phyloP scores from a whole-genome alignment of 1,140 invertebrate genomes.

The Lineus longissimus region DNA sequence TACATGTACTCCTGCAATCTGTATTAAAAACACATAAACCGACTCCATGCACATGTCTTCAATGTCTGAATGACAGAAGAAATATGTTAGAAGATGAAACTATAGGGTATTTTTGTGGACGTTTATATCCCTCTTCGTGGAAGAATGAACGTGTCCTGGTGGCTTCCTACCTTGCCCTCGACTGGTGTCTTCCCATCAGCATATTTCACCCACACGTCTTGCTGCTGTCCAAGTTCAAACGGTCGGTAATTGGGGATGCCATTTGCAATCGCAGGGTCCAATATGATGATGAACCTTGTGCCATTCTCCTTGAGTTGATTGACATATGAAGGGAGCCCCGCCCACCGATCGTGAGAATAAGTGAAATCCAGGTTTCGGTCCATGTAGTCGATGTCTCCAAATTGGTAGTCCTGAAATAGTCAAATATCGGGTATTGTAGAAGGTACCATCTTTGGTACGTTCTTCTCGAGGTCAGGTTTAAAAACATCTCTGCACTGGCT shows the following conservation, averaged over 20 bases:
- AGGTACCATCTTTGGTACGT: neutral
- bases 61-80: neutral
- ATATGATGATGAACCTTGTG: conserved; percentile 44
- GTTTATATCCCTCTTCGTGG: no score
- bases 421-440: neutral
- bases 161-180: neutral
- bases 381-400: conserved; percentile 54
- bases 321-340: conserved; percentile 46
- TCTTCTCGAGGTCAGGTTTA: no score
- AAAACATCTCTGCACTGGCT: no score
- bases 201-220: conserved; percentile 13
- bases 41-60: no score
- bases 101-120: no score
- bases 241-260: conserved; percentile 20
- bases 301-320: conserved; percentile 40
- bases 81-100: neutral
- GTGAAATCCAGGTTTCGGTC: conserved; percentile 46
- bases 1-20: no score
- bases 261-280: conserved; percentile 44
- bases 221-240: conserved; percentile 12
- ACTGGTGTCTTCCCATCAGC: conserved; percentile 20
- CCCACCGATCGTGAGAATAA: conserved; percentile 36
- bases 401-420: conserved; percentile 45
- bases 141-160: neutral
- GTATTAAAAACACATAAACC: no score